These are phyloP conservation scores for Thryonomys swinderianus DNA, from an alignment of 2,113 vertebrate species.

Conservation along the genomic window DNA sequence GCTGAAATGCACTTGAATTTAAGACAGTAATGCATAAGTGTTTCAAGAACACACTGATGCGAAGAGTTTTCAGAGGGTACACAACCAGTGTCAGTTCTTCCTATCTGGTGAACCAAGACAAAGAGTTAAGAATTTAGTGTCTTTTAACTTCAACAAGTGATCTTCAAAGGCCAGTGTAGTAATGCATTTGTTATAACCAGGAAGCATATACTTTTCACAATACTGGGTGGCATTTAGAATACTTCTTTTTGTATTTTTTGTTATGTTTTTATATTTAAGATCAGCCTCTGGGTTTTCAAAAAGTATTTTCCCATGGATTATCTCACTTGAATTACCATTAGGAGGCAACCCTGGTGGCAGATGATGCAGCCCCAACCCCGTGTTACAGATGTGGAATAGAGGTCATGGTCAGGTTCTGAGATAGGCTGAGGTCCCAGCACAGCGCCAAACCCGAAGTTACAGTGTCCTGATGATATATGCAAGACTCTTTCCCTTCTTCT, in stretches of 20 bases:
- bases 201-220: background rate
- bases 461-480: background rate
- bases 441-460: background rate
- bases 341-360: background rate
- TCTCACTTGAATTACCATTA: conserved; percentile 45
- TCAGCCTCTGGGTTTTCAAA: background rate
- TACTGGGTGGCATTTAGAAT: background rate
- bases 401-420: background rate
- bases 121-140: conserved; percentile 36
- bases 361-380: background rate
- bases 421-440: background rate
- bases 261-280: conserved; percentile 27
- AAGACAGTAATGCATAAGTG: background rate
- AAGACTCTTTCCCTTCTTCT: background rate
- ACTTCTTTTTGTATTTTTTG: conserved; percentile 20
- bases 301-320: conserved; percentile 70
- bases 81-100: background rate
- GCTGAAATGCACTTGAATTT: background rate
- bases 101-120: background rate
- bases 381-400: background rate
- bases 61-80: conserved; percentile 7
- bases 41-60: background rate
- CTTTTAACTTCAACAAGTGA: conserved; percentile 6
- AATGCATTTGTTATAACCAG: conserved; percentile 4
- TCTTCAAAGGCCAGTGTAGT: conserved; percentile 16